Conservation (phyloP, 2,797 vertebrate genomes). For the Avahi laniger region DNA sequence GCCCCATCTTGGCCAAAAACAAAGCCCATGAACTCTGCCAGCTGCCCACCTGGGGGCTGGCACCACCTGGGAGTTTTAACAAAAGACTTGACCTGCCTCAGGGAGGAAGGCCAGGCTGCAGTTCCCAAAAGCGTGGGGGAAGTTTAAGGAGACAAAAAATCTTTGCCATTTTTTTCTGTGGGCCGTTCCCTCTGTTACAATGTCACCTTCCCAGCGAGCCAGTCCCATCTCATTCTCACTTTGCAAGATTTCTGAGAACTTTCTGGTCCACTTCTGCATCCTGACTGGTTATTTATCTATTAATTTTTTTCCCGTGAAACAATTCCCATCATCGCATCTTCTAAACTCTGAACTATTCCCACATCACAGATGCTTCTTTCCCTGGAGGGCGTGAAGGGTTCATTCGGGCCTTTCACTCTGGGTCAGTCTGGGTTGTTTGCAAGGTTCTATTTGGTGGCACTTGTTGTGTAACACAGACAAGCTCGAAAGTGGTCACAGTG, state of each 20-base stretch:
- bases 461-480: rapidly evolving
- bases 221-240: neutral
- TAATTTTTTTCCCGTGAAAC: neutral
- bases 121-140: too few species aligned
- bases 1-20: too few species aligned
- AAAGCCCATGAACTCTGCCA: too few species aligned
- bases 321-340: neutral
- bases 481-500: rapidly evolving
- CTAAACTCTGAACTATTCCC: neutral
- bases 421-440: neutral
- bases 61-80: too few species aligned
- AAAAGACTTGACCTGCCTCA: too few species aligned
- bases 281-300: neutral
- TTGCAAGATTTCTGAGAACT: neutral
- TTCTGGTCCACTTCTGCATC: rapidly evolving
- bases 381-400: rapidly evolving
- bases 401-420: neutral
- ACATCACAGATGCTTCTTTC: neutral
- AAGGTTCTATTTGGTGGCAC: neutral
- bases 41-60: too few species aligned
- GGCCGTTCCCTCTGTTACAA: too few species aligned
- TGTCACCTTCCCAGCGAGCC: rapidly evolving
- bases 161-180: too few species aligned
- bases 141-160: too few species aligned
- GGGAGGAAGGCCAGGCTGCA: too few species aligned